Base-by-base conservation (phyloP, 2,888 invertebrate species). In the Agonum fuliginosum region DNA sequence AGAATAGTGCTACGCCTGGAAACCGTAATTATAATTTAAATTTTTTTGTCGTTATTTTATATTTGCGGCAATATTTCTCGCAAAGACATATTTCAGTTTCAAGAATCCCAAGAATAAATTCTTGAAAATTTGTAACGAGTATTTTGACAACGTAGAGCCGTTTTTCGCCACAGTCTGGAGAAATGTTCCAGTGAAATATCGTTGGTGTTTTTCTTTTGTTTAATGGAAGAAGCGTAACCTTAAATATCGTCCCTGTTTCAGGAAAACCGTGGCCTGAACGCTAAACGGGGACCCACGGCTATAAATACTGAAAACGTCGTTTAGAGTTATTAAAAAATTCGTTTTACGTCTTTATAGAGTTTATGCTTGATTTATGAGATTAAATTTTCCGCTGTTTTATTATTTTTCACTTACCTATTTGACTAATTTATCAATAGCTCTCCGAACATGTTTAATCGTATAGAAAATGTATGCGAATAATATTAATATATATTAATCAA, bases 281-380 rank as follows among this genome's bases (percentile, higher is more conserved):
- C n/a, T n/a, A n/a, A n/a, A n/a, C n/a, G n/a, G 14, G 48, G 19
- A 0, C 20, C 48, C 1, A 6, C 3, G n/a, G 6, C 20, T 20
- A 20, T 48, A 48, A 22, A 48, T 48, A 48, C 48, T 48, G 48
- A 48, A 48, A 6, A 48, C 48, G 48, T 48, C 48, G 48, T 48
- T 48, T 48, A 48, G 48, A 48, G 48, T 48, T 48, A 48, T 48
- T 48, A 48, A 48, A 48, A 48, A 48, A 48, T 48, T 48, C 48
- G 48, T 20, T 48, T 48, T 20, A 48, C 6, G 20, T 20, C 48
- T 48, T 48, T 48, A 48, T 8, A 1, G 10, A 19, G 17, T 20
- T 48, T 48, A 48, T 48, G 20, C n/a, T 48, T 48, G 48, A 48
- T 48, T 48, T 48, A 48, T 48, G 48, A 20, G 10, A 20, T 48